A percentile compares a stretch with the other conserved stretches of the same genome.
Evolutionary conservation across 1,140 invertebrate species (phyloP).

Genomic region (Lerema accius): DNA sequence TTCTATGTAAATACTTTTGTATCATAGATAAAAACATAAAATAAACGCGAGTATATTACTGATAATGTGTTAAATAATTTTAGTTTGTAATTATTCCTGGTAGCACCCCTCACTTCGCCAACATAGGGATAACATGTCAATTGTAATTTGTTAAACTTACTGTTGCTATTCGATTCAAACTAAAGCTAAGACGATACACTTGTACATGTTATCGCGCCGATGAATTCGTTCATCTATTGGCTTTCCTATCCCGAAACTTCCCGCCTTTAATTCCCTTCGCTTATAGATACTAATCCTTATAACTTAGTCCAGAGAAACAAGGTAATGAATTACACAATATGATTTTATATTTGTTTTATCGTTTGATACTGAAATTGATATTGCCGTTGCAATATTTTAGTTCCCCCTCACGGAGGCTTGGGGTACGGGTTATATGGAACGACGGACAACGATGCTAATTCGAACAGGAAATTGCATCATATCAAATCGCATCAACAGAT

Average conservation of each 20-base stretch:
- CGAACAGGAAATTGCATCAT: slow-evolving; percentile 75
- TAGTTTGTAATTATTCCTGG: slow-evolving; percentile 83
- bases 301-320: slow-evolving; percentile 11
- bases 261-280: slow-evolving; percentile 23
- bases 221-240: slow-evolving; percentile 59
- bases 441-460: slow-evolving; percentile 65
- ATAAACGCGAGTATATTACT: slow-evolving; percentile 84
- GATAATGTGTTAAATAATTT: slow-evolving; percentile 82
- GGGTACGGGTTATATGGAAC: slow-evolving; percentile 77
- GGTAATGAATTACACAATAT: slow-evolving; percentile 31
- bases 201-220: slow-evolving; percentile 78
- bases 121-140: slow-evolving; percentile 81
- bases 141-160: slow-evolving; percentile 39
- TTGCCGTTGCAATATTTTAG: slow-evolving; percentile 52
- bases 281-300: slow-evolving; percentile 23
- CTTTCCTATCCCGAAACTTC: slow-evolving; percentile 56
- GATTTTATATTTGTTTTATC: slow-evolving; percentile 12
- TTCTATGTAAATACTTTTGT: slow-evolving; percentile 84
- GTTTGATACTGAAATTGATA: slow-evolving; percentile 16
- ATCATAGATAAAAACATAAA: slow-evolving; percentile 82
- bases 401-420: slow-evolving; percentile 81
- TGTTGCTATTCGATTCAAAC: slow-evolving; percentile 31
- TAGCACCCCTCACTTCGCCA: slow-evolving; percentile 83
- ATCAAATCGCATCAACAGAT: slow-evolving; percentile 82
- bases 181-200: slow-evolving; percentile 39